Conservation (phyloP, 2,888 invertebrate genomes). For the Neocrepidodera transversa region DNA sequence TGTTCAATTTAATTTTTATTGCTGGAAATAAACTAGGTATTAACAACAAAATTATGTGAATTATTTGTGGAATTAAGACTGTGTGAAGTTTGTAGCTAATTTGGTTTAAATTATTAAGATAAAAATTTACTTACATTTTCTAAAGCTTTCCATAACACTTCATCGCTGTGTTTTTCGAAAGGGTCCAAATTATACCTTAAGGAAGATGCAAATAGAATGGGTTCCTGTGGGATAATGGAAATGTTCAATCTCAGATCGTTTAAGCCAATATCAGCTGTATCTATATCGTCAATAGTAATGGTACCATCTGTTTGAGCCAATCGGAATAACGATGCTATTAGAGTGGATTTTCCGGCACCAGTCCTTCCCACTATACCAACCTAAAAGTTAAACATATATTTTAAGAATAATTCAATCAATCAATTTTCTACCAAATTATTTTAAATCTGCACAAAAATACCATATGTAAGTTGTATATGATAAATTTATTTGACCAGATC, state of each 20-base stretch:
- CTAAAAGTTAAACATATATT: conserved; percentile 56
- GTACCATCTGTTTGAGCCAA: conserved; percentile 78
- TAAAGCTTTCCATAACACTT: conserved; percentile 78
- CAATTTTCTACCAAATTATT: too few species aligned
- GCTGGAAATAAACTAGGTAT: background rate
- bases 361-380: conserved; percentile 87
- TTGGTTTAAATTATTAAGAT: too few species aligned
- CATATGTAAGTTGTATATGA: too few species aligned
- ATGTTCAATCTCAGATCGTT: conserved; percentile 80
- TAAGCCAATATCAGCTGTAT: conserved; percentile 73
- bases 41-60: background rate
- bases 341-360: conserved; percentile 85
- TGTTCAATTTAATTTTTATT: background rate
- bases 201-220: conserved; percentile 82
- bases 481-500: too few species aligned
- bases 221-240: conserved; percentile 85
- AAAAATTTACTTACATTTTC: conserved; percentile 61
- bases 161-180: conserved; percentile 75
- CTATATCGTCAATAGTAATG: conserved; percentile 79
- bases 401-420: too few species aligned
- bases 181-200: conserved; percentile 87
- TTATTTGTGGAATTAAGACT: background rate
- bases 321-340: conserved; percentile 83
- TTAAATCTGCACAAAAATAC: too few species aligned
- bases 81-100: too few species aligned